A percentile compares a stretch with the other conserved stretches of the same genome.
These are phyloP conservation scores for Rhinichthys klamathensis DNA, from an alignment of 2,113 vertebrate genomes.

Conservation along the genomic window DNA sequence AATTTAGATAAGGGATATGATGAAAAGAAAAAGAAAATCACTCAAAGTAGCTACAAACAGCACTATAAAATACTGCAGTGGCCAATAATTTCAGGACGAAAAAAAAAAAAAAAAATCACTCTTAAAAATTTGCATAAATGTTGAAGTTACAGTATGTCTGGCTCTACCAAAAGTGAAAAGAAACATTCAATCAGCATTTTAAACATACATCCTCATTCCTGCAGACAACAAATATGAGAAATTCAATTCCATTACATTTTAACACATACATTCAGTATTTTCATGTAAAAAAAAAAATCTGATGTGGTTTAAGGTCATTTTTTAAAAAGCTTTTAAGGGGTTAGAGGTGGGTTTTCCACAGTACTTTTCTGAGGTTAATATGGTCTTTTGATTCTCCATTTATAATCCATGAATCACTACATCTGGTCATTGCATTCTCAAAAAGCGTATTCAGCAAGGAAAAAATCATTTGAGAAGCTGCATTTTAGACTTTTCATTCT, in stretches of 20 bases:
- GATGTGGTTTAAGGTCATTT: neutral
- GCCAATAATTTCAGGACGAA: neutral
- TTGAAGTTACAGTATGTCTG: neutral
- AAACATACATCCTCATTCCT: neutral
- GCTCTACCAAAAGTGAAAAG: neutral
- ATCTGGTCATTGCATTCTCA: neutral
- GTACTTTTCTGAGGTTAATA: conserved; percentile 3
- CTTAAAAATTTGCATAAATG: neutral
- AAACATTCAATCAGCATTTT: neutral
- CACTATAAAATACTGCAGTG: neutral
- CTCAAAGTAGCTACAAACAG: neutral
- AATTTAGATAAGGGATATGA: neutral
- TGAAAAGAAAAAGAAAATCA: neutral
- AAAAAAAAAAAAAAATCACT: neutral
- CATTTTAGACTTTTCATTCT: neutral
- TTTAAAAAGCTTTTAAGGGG: neutral
- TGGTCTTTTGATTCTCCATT: neutral
- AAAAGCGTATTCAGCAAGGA: neutral
- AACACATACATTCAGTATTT: conserved; percentile 24
- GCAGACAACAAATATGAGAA: neutral
- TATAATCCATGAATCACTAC: neutral
- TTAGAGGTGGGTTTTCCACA: neutral
- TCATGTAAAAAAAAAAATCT: neutral
- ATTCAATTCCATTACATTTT: neutral
- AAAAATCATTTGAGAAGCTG: neutral